Percentiles rank a stretch among this genome's conserved stretches.
phyloP scores from a whole-genome alignment of 2,113 vertebrate genomes.

The Callopanchax toddi region DNA sequence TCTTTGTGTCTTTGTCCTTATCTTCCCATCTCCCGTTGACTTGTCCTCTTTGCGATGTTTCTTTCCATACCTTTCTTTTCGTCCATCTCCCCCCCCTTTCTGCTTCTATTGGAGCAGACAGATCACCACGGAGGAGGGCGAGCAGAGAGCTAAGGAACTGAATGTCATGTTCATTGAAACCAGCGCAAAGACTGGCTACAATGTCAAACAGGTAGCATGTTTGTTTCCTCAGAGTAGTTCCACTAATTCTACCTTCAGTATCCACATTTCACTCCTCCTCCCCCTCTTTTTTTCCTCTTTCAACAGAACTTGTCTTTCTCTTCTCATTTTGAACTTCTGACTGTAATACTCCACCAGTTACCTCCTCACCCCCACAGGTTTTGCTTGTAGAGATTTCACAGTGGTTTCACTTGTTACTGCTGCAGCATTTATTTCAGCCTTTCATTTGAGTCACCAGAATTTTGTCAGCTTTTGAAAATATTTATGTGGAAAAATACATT shows the following conservation, averaged over 20 bases:
- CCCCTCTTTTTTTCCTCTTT: conserved; percentile 30
- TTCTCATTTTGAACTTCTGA: not conserved
- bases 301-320: conserved; percentile 10
- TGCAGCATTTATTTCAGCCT: conserved; percentile 2
- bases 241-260: conserved; percentile 44
- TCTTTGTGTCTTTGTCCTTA: conserved; percentile 54
- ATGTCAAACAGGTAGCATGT: conserved; percentile 91
- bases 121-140: conserved; percentile 94
- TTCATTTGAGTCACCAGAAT: conserved; percentile 22
- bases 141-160: conserved; percentile 95
- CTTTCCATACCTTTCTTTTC: conserved; percentile 57
- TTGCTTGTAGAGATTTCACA: conserved; percentile 29
- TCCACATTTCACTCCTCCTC: conserved; percentile 20
- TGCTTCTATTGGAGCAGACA: conserved; percentile 84
- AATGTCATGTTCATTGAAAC: conserved; percentile 98
- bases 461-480: conserved; percentile 18
- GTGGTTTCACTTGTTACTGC: conserved; percentile 20
- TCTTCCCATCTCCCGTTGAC: conserved; percentile 34
- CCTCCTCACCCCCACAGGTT: conserved; percentile 12
- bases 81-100: conserved; percentile 45
- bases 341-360: conserved; percentile 3
- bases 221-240: conserved; percentile 55
- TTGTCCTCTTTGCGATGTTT: conserved; percentile 51
- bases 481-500: conserved; percentile 23
- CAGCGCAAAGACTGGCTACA: conserved; percentile 96